Base-by-base conservation (phyloP, 2,888 invertebrate genomes). In the Standfussiana lucernea region DNA sequence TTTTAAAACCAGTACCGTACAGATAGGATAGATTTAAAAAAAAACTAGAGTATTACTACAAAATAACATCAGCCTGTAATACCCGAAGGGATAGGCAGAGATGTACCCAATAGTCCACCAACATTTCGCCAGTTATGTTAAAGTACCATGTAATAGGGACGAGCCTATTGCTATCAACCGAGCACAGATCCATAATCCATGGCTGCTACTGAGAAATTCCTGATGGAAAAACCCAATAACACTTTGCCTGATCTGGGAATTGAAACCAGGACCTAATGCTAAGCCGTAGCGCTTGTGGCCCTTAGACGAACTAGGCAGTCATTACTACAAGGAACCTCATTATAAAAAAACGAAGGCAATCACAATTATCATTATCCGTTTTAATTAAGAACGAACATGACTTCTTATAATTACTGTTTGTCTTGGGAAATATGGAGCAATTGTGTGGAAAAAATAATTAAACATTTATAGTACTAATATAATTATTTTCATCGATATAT, bases 321-420 rank as follows among this genome's bases (percentile, higher is more conserved):
- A 37, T 61, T 61, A 61, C 24, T 24, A 13, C 13, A 74, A 8
- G 1, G 13, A n/a, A n/a, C 24, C 40, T 73, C 40, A 18, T 72
- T 50, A 50, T 32, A 13, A 7, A 24, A 24, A 8, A 72, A 50
- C 50, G 50, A 74, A n/a, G 24, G 18, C 13, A 74, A 74, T 45
- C 45, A 73, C 5, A 72, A 24, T 24, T 73, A 37, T 7, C 4
- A n/a, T n/a, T n/a, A 50, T 37, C 37, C 47, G 10, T 21, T 47
- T 72, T 37, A 72, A 72, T 72, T 28, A 37, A 11, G 24, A 72
- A 50, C 10, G 37, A 50, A 28, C 18, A 24, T 73, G 47, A 73
- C 24, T 47, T 72, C 8, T 56, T n/a, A 53, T 37, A 45, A 47
- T 37, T 72, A 37, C n/a, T 45, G 72, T n/a, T n/a, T n/a, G 15